A percentile compares a stretch with the other conserved stretches of the same genome.
Conservation (phyloP, 2,113 vertebrate genomes). For the Dendropsophus ebraccatus region DNA sequence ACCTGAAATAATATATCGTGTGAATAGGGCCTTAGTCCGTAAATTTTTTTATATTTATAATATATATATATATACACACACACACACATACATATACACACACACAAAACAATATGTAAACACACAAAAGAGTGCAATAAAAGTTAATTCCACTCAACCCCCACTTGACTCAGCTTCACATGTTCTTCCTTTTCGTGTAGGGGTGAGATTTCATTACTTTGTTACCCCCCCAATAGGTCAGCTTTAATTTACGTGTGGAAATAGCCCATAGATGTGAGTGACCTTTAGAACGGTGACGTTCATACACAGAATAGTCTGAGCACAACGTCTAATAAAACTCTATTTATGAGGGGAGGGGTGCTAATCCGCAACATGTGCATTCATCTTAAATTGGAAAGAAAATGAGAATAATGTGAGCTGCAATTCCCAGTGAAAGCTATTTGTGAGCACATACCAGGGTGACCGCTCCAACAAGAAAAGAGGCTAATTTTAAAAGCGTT, state of each 20-base stretch:
- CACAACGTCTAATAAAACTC: background rate
- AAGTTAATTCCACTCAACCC: no score
- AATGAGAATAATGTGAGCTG: conserved; percentile 8
- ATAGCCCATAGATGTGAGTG: background rate
- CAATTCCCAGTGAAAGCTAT: conserved; percentile 6
- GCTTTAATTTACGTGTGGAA: background rate
- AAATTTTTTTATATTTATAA: no score
- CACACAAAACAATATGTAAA: no score
- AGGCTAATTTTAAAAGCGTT: conserved; percentile 47
- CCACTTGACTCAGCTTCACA: no score
- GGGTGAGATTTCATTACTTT: no score
- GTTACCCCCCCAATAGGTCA: background rate
- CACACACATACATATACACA: no score
- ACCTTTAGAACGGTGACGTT: background rate
- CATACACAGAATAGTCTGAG: no score
- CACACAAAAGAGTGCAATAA: no score
- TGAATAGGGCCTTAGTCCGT: no score
- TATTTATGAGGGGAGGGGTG: background rate
- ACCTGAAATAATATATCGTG: no score
- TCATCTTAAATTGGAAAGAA: conserved; percentile 17
- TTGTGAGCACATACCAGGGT: conserved; percentile 21
- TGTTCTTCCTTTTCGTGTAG: no score
- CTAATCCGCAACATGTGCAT: conserved; percentile 32
- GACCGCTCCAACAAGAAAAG: conserved; percentile 26
- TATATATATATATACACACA: no score